A percentile compares a stretch with the other conserved stretches of the same genome.
Conservation (phyloP, 2,797 vertebrate genomes). For the Rhabdophis nuchalis region DNA sequence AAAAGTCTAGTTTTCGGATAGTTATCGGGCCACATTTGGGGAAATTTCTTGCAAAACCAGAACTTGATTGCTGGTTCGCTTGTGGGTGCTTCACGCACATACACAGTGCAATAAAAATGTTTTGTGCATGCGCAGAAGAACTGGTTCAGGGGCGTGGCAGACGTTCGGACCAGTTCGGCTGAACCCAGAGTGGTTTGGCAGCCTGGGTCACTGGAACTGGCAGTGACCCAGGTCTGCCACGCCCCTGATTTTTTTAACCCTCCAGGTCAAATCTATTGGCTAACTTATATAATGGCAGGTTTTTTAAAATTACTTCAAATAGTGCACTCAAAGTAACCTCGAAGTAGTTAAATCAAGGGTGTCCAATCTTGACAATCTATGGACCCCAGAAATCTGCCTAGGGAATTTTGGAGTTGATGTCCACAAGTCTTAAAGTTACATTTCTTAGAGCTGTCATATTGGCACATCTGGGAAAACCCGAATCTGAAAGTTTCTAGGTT, state of each 20-base stretch:
- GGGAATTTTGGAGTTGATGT: not conserved
- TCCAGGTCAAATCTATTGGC: not conserved
- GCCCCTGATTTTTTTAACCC: not conserved
- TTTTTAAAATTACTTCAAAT: not conserved
- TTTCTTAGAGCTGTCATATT: too few relatives aligned
- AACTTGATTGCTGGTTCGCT: too few relatives aligned
- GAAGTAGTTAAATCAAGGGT: not conserved
- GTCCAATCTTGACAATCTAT: not conserved
- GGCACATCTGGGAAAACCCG: too few relatives aligned
- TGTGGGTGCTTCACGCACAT: too few relatives aligned
- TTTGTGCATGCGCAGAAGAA: too few relatives aligned
- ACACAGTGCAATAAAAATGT: too few relatives aligned
- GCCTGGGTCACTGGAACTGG: too few relatives aligned
- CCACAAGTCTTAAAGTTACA: not conserved
- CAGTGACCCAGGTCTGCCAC: too few relatives aligned
- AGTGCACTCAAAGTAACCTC: not conserved
- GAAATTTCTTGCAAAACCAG: not conserved
- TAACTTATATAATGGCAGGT: not conserved
- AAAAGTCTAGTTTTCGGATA: not conserved
- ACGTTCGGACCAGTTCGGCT: too few relatives aligned
- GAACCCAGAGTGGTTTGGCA: too few relatives aligned
- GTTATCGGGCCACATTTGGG: not conserved
- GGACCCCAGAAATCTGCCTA: not conserved
- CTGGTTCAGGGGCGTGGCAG: too few relatives aligned
- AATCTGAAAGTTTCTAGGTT: too few relatives aligned